Percentiles rank a stretch among this genome's conserved stretches.
Evolutionary conservation across 2,113 vertebrate species (phyloP).

Genomic region (Melanostigma gelatinosum): DNA sequence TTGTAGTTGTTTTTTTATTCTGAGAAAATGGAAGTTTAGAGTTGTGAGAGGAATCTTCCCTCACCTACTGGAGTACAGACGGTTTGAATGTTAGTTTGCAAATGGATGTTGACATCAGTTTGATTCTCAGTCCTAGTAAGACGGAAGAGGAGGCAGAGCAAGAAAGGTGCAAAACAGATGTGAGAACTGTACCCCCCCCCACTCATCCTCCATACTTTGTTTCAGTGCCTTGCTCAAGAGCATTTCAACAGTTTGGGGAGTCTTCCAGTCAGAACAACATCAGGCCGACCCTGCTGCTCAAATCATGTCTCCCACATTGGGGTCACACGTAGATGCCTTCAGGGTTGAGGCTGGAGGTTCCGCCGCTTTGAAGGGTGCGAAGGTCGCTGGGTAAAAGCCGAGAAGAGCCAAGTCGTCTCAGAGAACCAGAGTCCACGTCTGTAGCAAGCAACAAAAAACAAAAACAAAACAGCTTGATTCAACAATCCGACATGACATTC

Average conservation of each 20-base stretch:
- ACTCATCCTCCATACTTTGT: neutral
- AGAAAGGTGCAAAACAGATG: conserved; percentile 33
- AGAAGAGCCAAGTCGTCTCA: conserved; percentile 88
- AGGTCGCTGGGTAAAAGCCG: conserved; percentile 92
- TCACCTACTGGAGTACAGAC: conserved; percentile 7
- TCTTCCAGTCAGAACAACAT: conserved; percentile 11
- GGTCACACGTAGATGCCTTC: conserved; percentile 97
- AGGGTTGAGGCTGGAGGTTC: conserved; percentile 91
- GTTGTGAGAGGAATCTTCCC: neutral
- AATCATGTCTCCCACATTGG: conserved; percentile 7
- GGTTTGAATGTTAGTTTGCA: conserved; percentile 22
- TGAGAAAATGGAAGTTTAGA: neutral
- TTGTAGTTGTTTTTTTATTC: neutral
- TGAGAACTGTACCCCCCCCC: neutral
- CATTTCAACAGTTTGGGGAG: conserved; percentile 5
- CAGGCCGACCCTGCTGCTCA: neutral
- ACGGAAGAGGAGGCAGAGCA: conserved; percentile 31
- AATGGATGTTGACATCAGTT: conserved; percentile 62
- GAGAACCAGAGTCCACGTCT: conserved; percentile 85
- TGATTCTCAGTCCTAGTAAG: conserved; percentile 3
- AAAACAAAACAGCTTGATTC: neutral
- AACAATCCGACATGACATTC: neutral
- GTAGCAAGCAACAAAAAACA: conserved; percentile 63
- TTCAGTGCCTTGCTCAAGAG: conserved; percentile 12
- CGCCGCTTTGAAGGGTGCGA: conserved; percentile 89